Evolutionary conservation across 2,113 vertebrate genomes (phyloP), one percentile per base, ranked within the genome.

Genomic region (Megalops atlanticus): DNA sequence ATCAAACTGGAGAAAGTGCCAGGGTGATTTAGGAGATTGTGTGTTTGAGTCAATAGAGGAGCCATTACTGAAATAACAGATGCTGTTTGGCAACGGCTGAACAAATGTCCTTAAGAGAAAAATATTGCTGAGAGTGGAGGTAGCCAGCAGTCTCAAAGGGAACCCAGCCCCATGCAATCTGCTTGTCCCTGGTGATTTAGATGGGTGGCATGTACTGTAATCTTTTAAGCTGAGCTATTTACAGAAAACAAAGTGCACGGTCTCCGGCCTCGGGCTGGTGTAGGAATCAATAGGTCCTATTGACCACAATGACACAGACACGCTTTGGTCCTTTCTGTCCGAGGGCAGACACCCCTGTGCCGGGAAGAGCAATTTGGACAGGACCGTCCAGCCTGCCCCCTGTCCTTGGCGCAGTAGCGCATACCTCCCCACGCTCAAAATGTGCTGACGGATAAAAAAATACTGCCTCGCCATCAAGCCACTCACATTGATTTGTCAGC

Each of bases 1-100:
- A 43, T 78, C 7, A 16, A 41, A 45, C 24, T 27, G 77, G 27
- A 35, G 36, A 40, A 64, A 69, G 38, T 68, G 21, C 0, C 15
- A 4, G 52, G 39, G n/a, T 78, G 39, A 75, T 75, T 45, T 74
- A 74, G 72, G 40, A 41, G 24, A 78, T 64, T 27, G 76, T 64
- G 38, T 3, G 10, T 64, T 40, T 31, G 27, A n/a, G 12, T 64
- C 76, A 40, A 39, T 68, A 78, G 18, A n/a, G 14, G 21, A 21
- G 10, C 35, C 1, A 21, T 58, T 77, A 36, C 54, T 35, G 36
- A 64, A 68, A 68, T 54, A 41, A 33, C 36, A 78, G 58, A 64
- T 64, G 58, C 58, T 64, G 27, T 11, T 64, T 31, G 58, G 52
- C 14, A 31, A 10, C 24, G 41, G 27, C 74, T 49, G 14, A 69